Conservation (phyloP, 2,888 invertebrate genomes). For the Drosophila mimetica region DNA sequence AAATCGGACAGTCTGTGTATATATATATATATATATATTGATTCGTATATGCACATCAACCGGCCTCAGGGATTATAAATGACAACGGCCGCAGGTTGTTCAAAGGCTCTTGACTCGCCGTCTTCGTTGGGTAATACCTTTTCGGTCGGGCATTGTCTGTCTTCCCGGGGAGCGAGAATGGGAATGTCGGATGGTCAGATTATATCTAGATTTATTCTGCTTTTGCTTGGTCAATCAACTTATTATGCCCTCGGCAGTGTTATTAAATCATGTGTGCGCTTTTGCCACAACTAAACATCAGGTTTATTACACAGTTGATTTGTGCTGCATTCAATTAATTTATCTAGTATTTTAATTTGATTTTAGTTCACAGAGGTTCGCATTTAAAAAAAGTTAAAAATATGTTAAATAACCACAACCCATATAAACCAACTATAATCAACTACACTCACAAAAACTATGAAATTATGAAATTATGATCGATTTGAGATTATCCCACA, state of each 20-base stretch:
- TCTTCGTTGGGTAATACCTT: conserved; percentile 37
- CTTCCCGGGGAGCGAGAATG: not conserved
- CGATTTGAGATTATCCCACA: too few species aligned
- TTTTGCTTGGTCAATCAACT: conserved; percentile 28
- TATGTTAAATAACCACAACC: too few species aligned
- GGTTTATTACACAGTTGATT: not conserved
- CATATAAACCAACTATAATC: too few species aligned
- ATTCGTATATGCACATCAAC: conserved; percentile 7
- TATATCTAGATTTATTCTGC: conserved; percentile 15
- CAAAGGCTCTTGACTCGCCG: conserved; percentile 34
- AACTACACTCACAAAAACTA: too few species aligned
- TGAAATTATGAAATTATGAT: too few species aligned
- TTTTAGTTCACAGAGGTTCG: too few species aligned
- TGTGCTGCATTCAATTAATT: not conserved
- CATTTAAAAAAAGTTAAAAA: too few species aligned
- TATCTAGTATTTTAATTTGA: not conserved
- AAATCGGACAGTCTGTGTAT: conserved; percentile 7
- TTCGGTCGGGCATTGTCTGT: conserved; percentile 1
- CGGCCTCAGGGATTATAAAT: conserved; percentile 32
- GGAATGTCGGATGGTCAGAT: conserved; percentile 15
- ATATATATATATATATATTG: conserved; percentile 9
- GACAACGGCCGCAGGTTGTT: conserved; percentile 30
- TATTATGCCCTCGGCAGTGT: conserved; percentile 3
- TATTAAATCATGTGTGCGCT: not conserved
- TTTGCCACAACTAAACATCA: not conserved